Conservation (phyloP, 2,888 invertebrate species). For the Phanerotoma sp. region DNA sequence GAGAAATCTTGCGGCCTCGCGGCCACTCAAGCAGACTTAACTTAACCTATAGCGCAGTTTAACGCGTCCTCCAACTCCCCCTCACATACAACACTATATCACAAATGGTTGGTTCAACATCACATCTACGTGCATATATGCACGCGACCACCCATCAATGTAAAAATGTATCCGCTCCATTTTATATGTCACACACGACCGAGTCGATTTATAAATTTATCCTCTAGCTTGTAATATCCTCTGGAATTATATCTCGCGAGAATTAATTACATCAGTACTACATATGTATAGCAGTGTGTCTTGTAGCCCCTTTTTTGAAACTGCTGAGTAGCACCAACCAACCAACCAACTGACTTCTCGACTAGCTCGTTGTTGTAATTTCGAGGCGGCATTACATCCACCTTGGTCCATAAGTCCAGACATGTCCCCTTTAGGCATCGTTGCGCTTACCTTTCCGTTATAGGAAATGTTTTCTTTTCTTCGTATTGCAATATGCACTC, state of each 20-base stretch:
- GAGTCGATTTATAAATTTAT: neutral
- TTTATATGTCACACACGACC: slow-evolving; percentile 6
- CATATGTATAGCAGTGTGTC: too few relatives aligned
- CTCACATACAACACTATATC: too few relatives aligned
- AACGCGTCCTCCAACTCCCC: slow-evolving; percentile 18
- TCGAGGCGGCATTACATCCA: slow-evolving; percentile 26
- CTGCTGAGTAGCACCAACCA: slow-evolving; percentile 30
- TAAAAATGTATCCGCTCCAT: slow-evolving; percentile 32
- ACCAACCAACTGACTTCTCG: neutral
- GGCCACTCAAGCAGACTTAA: slow-evolving; percentile 15
- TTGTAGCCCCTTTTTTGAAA: too few relatives aligned
- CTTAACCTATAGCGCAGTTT: slow-evolving; percentile 7
- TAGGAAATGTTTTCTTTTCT: slow-evolving; percentile 19
- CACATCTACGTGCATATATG: slow-evolving; percentile 40
- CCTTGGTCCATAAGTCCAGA: slow-evolving; percentile 27
- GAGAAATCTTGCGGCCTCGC: slow-evolving; percentile 48
- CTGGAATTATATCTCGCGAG: slow-evolving; percentile 15
- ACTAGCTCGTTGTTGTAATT: slow-evolving; percentile 23
- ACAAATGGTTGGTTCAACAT: neutral
- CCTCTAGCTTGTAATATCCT: neutral
- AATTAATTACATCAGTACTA: slow-evolving; percentile 22
- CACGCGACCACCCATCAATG: slow-evolving; percentile 49
- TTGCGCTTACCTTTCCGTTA: slow-evolving; percentile 28
- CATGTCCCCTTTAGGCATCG: slow-evolving; percentile 30
- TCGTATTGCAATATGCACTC: slow-evolving; percentile 5